Evolutionary conservation across 64 coral and sea anemone species (phyloP), one percentile per base, ranked within the genome.

Genomic region (Anthopleura sola): DNA sequence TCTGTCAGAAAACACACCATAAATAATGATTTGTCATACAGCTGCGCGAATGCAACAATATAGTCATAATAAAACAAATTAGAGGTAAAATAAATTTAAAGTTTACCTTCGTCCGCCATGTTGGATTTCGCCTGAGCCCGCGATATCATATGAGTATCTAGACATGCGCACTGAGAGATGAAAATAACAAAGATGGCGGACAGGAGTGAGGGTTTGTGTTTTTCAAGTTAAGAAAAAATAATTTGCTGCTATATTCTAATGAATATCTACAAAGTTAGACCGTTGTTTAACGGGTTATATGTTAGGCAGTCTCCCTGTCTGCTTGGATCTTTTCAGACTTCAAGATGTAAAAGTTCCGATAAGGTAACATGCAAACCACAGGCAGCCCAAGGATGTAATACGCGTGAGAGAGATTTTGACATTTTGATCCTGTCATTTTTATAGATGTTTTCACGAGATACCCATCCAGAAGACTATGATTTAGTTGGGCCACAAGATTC

Each of bases 401-500:
- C 3, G 14, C 28, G n/a, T 31, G n/a, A 71, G 1, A 3, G 26
- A 71, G 0, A 15, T 31, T 33, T 71, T 32, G 28, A 32, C 26
- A 16, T 81, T 44, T 44, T 44, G 0, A 21, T n/a, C 13, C 1
- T 2, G 37, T 17, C n/a, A n/a, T 81, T 81, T 48, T 80, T 38
- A 13, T 20, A 81, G 78, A 81, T 53, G 16, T 46, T 81, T n/a
- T 20, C 6, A 36, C 37, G 39, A 46, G 49, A 81, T 24, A 24
- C 78, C 23, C 16, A 29, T 54, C 50, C 82, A 32, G 23, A 83
- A 23, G 78, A 68, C 31, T 86, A 92, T 78, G 85, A 96, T 75
- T 71, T 96, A 77, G 84, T 96, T 74, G 94, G 94, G 39, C 88
- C 88, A 53, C 83, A 75, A 53, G 81, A 98, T 71, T 48, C 80